Evolutionary conservation across 1,140 invertebrate species (phyloP), one percentile per base, ranked within the genome.

Genomic region (Prorops nasuta): DNA sequence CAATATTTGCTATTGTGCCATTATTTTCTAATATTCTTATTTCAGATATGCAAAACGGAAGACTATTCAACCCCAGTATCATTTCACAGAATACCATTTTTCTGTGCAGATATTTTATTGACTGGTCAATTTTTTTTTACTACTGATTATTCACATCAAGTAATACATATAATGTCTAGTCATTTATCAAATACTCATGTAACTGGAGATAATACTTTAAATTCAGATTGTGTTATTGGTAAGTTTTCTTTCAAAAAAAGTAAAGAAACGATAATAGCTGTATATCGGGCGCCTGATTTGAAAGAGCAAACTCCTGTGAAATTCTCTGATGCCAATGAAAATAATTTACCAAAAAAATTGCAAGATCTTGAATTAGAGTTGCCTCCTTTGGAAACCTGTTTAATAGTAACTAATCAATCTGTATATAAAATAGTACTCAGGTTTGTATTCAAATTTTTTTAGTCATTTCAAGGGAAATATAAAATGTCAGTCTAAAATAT

Each of bases 391-490:
- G 84, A 85, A 79, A 83, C 85, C 3, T 90, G 87, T 71, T 76
- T 89, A 59, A 74, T 90, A 44, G 80, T 91, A 16, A 89, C 87
- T 28, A 84, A 84, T 69, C 76, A 73, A 58, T 81, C 80, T 62
- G 79, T 89, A 34, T 90, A 88, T 72, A 83, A 84, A 69, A 77
- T 89, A 56, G 74, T 80, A 60, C 72, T 89, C 16, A 84, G 82
- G 86, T 87, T 62, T 45, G 60, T 65, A 32, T 46, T 35, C 21
- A 28, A 41, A 20, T 16, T 15, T 17, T 20, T 19, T 15, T 12
- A 19, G 6, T 12, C 21, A n/a, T 10, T 44, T 0, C 20, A 44
- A 2, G 8, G 20, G 3, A n/a, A 63, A 28, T 41, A 22, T 37
- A 16, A 4, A 48, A 45, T 34, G 50, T 44, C 12, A 41, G 37